Base-by-base conservation (phyloP, 2,113 vertebrate species). In the Baryphthengus martii region DNA sequence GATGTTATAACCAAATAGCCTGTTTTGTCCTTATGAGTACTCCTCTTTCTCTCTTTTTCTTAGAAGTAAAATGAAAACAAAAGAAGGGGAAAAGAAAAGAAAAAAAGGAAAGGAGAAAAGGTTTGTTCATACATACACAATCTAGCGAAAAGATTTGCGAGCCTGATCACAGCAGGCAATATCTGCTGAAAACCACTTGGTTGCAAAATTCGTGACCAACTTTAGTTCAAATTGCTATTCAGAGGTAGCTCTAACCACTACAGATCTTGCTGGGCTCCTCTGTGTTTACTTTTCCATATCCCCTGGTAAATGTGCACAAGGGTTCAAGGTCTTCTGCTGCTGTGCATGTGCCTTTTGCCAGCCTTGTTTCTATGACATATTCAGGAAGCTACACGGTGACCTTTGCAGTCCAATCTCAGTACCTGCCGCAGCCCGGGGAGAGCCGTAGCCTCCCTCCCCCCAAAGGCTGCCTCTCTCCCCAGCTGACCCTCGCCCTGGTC, bases 291-390 rank as follows among this genome's bases (percentile, higher is more conserved):
- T 97, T 97, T 93, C 96, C 89, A 63, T 13, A 59, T 76, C 17
- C 82, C 67, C 79, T 24, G 88, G 90, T 85, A 90, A 90, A 91
- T 92, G 95, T 96, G 85, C 94, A 86, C 85, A 93, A 83, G 95
- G 50, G 86, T 86, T 94, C 85, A 93, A 94, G 94, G 90, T 86
- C 66, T 85, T 10, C 67, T 59, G 76, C 61, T 44, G 88, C 85
- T 7, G 42, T 25, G 76, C 1, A 3, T 4, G 58, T 12, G 28
- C 15, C 63, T 75, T 66, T 20, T 50, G 75, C 81, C 88, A 87
- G 71, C 61, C 70, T 0, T 2, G 35, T 37, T 58, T n/a, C 40
- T 45, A 13, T 44, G 90, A 11, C 70, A 20, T 15, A 33, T 2
- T 59, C 55, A 24, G 89, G 91, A 47, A 86, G 93, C 59, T 28